These are phyloP conservation scores for Oryzias dopingdopingensis DNA, from an alignment of 2,797 vertebrate genomes.

Conservation along the genomic window DNA sequence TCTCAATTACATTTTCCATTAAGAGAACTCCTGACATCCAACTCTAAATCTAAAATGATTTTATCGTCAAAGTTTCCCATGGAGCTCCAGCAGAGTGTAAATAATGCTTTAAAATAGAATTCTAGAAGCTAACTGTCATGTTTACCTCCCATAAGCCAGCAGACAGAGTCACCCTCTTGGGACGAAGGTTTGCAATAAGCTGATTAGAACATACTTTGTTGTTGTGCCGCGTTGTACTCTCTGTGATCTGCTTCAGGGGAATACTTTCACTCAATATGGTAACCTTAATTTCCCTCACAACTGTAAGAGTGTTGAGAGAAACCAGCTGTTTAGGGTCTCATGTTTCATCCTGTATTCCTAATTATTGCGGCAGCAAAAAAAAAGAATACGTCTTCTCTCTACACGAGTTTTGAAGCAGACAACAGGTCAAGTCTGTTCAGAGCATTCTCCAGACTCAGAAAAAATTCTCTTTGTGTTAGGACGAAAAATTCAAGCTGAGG, in stretches of 20 bases:
- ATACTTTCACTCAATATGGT: conserved; percentile 4
- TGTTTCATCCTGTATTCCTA: conserved; percentile 10
- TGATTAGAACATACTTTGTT: background rate
- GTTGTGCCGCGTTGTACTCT: background rate
- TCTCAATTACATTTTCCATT: background rate
- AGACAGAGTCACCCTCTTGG: background rate
- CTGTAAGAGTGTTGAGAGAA: conserved; percentile 4
- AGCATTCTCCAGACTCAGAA: conserved; percentile 8
- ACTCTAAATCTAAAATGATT: background rate
- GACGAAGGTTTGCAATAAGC: background rate
- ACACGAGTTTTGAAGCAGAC: conserved; percentile 17
- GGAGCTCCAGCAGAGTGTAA: background rate
- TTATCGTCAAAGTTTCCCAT: background rate
- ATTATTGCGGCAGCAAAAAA: conserved; percentile 3
- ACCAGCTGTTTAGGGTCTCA: conserved; percentile 1
- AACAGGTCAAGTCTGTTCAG: conserved; percentile 9
- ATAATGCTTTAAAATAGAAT: background rate
- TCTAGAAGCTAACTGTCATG: conserved; percentile 1
- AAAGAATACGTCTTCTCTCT: conserved; percentile 12
- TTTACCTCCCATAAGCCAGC: background rate
- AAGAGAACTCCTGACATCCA: background rate
- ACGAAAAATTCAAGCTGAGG: too few relatives aligned
- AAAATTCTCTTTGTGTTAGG: conserved; percentile 8
- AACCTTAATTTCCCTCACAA: background rate
- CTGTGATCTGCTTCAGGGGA: background rate